Percentiles rank a stretch among this genome's conserved stretches.
These are phyloP conservation scores for Gonioctena quinquepunctata DNA, from an alignment of 1,140 invertebrate genomes.

Conservation along the genomic window DNA sequence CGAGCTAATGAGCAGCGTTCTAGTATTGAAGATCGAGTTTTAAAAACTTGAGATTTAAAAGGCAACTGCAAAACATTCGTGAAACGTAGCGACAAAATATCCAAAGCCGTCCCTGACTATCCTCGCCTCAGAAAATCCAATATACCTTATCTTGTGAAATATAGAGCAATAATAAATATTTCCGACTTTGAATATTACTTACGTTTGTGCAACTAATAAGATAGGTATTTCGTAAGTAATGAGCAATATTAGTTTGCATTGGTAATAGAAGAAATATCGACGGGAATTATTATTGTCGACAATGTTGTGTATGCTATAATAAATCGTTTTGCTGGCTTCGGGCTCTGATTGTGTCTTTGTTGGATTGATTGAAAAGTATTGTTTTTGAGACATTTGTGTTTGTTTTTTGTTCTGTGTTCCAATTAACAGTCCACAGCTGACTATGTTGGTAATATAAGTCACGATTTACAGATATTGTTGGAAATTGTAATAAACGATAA, in stretches of 20 bases:
- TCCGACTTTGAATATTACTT: constrained; percentile 21
- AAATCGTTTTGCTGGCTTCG: background rate
- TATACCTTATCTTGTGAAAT: constrained; percentile 43
- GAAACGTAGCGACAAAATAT: no score
- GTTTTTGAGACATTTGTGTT: no score
- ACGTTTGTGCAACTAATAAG: background rate
- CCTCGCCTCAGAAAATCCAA: constrained; percentile 33
- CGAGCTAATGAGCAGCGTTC: no score
- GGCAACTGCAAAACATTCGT: no score
- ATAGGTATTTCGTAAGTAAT: background rate
- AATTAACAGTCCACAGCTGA: no score
- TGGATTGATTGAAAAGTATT: background rate
- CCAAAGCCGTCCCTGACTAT: no score
- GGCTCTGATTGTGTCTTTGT: background rate
- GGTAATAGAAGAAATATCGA: background rate
- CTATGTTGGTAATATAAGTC: no score
- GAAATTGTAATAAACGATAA: no score
- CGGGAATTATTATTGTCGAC: background rate
- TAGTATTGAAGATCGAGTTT: no score
- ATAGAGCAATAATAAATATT: constrained; percentile 42
- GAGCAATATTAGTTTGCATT: background rate
- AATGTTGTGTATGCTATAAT: background rate
- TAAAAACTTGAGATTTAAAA: no score
- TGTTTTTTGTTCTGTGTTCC: no score
- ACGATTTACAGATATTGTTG: no score